Evolutionary conservation across 1,140 invertebrate genomes (phyloP).

Genomic region (Dryas iulia): DNA sequence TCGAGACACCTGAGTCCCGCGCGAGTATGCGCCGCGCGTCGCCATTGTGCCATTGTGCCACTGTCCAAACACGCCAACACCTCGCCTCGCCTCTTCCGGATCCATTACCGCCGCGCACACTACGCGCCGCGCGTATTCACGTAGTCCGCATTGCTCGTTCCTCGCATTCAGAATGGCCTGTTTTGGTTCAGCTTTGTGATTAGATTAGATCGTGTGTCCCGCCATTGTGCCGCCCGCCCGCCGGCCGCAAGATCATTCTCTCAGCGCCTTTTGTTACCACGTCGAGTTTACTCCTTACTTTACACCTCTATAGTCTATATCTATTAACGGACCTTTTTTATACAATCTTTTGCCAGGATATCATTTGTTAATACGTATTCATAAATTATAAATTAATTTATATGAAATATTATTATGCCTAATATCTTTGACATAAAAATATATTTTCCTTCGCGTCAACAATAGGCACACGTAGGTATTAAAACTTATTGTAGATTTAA

Average conservation of each 20-base stretch:
- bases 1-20: conserved; percentile 39
- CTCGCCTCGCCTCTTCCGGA: conserved; percentile 38
- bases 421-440: not conserved
- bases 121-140: too few relatives aligned
- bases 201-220: conserved; percentile 34
- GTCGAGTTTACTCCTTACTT: not conserved
- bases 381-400: not conserved
- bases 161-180: conserved; percentile 5
- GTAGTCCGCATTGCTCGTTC: not conserved
- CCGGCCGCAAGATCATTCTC: too few relatives aligned
- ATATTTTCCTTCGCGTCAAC: not conserved
- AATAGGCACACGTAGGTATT: not conserved
- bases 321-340: not conserved
- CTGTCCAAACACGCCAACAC: conserved; percentile 58
- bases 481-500: not conserved
- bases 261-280: not conserved
- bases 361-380: not conserved
- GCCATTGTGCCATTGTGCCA: conserved; percentile 40
- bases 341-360: not conserved
- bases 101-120: conserved; percentile 29
- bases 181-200: conserved; percentile 38
- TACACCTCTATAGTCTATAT: not conserved
- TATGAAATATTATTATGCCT: not conserved
- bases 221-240: not conserved
- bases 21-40: too few relatives aligned